Evolutionary conservation across 2,888 invertebrate species (phyloP).

Genomic region (Agrotis exclamationis): DNA sequence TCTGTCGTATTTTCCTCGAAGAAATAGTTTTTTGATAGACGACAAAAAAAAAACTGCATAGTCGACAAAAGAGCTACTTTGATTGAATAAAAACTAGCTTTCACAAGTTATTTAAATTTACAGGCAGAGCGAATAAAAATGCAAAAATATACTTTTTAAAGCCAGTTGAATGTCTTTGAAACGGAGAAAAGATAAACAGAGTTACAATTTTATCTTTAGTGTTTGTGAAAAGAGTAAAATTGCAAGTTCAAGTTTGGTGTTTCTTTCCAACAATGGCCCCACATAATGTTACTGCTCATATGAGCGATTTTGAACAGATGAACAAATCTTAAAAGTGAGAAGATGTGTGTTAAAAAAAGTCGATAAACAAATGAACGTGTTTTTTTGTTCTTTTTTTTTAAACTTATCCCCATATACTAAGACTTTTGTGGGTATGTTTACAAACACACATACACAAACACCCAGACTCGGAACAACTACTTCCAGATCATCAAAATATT

Average conservation of each 20-base stretch:
- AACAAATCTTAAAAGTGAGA: too few relatives aligned
- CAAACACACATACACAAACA: too few relatives aligned
- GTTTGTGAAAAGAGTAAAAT: constrained; percentile 11
- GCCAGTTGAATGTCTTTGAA: constrained; percentile 30
- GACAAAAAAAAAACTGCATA: constrained; percentile 30
- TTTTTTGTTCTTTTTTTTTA: too few relatives aligned
- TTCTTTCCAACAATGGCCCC: not conserved
- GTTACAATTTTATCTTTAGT: constrained; percentile 19
- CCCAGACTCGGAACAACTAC: too few relatives aligned
- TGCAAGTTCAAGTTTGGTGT: constrained; percentile 1
- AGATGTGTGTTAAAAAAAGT: too few relatives aligned
- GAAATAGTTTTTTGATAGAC: not conserved
- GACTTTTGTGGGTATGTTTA: too few relatives aligned
- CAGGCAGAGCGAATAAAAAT: constrained; percentile 34
- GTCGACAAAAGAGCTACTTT: constrained; percentile 29
- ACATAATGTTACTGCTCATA: not conserved
- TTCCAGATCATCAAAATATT: too few relatives aligned
- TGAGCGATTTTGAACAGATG: too few relatives aligned
- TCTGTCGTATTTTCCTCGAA: not conserved
- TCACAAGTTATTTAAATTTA: constrained; percentile 44
- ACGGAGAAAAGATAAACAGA: constrained; percentile 38
- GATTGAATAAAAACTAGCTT: constrained; percentile 39
- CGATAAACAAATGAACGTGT: too few relatives aligned
- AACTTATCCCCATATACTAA: too few relatives aligned
- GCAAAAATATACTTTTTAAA: constrained; percentile 40